Conservation (phyloP, 2,797 vertebrate genomes). For the Manis crassicaudata region DNA sequence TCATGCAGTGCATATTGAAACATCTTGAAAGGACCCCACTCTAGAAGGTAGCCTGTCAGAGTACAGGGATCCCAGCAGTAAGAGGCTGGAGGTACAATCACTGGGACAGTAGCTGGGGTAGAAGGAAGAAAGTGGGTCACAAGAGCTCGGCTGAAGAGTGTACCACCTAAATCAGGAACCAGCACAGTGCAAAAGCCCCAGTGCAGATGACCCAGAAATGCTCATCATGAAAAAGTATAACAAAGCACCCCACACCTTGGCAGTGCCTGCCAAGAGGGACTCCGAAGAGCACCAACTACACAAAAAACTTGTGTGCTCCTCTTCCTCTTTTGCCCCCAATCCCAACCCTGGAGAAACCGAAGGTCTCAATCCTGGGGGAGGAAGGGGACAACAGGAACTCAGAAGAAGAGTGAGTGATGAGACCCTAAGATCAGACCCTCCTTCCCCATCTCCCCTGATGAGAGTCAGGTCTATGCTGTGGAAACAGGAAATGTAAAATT, state of each 20-base stretch:
- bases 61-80: background rate
- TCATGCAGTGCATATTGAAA: background rate
- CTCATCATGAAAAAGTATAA: background rate
- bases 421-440: background rate
- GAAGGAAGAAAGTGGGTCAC: background rate
- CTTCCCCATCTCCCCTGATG: background rate
- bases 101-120: background rate
- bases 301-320: background rate
- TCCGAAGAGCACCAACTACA: background rate
- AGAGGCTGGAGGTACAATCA: background rate
- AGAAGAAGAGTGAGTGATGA: background rate
- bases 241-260: background rate
- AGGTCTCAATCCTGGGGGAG: background rate
- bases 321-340: background rate
- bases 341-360: background rate
- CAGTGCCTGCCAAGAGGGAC: background rate
- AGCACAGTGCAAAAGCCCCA: background rate
- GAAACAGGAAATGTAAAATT: background rate
- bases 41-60: background rate
- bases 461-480: background rate
- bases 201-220: background rate
- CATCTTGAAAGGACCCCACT: background rate
- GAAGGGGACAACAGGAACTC: background rate
- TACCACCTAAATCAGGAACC: background rate
- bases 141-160: background rate